Percentiles rank a stretch among this genome's conserved stretches.
Conservation (phyloP, 2,888 invertebrate genomes). For the Catocala nupta region DNA sequence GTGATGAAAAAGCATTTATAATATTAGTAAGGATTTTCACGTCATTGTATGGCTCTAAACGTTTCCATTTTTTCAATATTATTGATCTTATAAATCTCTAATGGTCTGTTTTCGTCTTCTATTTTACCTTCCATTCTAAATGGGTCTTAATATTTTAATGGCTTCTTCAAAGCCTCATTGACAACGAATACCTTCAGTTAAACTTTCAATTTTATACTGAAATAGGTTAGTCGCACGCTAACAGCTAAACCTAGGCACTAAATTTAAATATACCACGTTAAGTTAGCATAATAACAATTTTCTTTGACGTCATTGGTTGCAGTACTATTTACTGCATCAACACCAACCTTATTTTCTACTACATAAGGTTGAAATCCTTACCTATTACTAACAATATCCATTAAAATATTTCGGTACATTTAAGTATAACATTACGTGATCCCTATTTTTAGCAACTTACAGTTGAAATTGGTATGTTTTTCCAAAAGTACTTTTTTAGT, state of each 20-base stretch:
- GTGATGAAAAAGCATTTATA: too few species aligned
- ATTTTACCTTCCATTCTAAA: too few species aligned
- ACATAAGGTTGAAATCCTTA: slow-evolving; percentile 27
- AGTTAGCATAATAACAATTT: slow-evolving; percentile 63
- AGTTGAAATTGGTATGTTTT: slow-evolving; percentile 10
- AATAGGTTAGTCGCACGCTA: slow-evolving; percentile 53
- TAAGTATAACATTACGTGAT: slow-evolving; percentile 1
- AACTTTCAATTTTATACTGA: slow-evolving; percentile 49
- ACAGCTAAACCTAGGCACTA: slow-evolving; percentile 36
- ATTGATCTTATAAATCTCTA: too few species aligned
- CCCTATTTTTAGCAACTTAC: slow-evolving; percentile 10
- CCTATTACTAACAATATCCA: slow-evolving; percentile 9
- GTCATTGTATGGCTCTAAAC: too few species aligned
- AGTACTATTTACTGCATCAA: slow-evolving; percentile 37
- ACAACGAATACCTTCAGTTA: slow-evolving; percentile 17
- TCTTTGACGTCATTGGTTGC: slow-evolving; percentile 71
- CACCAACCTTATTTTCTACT: slow-evolving; percentile 33
- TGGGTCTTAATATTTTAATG: too few species aligned
- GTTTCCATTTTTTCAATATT: too few species aligned
- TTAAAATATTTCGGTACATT: slow-evolving; percentile 18
- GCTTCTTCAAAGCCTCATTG: neutral
- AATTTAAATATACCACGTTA: slow-evolving; percentile 42
- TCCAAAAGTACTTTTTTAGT: slow-evolving; percentile 3
- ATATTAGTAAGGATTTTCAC: too few species aligned
- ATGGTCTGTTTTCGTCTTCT: too few species aligned